A percentile compares a stretch with the other conserved stretches of the same genome.
These are phyloP conservation scores for Drosophila mayaguana DNA, from an alignment of 2,888 invertebrate genomes.

Conservation along the genomic window DNA sequence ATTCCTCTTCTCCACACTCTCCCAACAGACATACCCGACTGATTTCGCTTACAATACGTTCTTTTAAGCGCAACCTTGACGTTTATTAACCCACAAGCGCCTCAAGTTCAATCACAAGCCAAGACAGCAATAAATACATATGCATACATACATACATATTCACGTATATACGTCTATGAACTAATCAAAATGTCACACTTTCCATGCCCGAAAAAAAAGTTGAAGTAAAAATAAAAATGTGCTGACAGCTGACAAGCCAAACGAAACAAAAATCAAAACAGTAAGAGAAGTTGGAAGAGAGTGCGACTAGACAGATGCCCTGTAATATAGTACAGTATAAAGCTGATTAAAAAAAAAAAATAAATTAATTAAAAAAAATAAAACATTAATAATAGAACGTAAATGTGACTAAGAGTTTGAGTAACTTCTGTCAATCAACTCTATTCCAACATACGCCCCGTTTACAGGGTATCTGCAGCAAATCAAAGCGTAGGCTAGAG, in stretches of 20 bases:
- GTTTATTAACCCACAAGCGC: slow-evolving; percentile 66
- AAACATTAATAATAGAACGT: no score
- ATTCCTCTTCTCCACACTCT: background rate
- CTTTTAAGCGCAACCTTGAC: slow-evolving; percentile 63
- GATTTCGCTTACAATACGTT: slow-evolving; percentile 49
- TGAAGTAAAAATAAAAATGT: slow-evolving; percentile 40
- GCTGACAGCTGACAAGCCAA: slow-evolving; percentile 74
- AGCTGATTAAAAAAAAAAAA: background rate
- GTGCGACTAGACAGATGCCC: slow-evolving; percentile 31
- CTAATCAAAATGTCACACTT: slow-evolving; percentile 80
- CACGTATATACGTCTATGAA: slow-evolving; percentile 36
- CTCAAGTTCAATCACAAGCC: slow-evolving; percentile 75
- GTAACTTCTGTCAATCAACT: no score
- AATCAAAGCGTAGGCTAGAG: slow-evolving; percentile 29
- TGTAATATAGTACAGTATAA: background rate
- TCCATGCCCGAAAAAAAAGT: slow-evolving; percentile 59
- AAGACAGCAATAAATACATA: slow-evolving; percentile 33
- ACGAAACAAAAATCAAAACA: slow-evolving; percentile 53
- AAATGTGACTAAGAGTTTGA: background rate
- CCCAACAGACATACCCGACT: slow-evolving; percentile 28
- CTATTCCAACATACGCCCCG: background rate
- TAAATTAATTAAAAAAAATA: no score
- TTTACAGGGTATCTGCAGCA: slow-evolving; percentile 22
- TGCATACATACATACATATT: background rate
- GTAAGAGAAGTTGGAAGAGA: slow-evolving; percentile 1